Evolutionary conservation across 2,888 invertebrate genomes (phyloP), one percentile per base, ranked within the genome.

Genomic region (Eledone cirrhosa): DNA sequence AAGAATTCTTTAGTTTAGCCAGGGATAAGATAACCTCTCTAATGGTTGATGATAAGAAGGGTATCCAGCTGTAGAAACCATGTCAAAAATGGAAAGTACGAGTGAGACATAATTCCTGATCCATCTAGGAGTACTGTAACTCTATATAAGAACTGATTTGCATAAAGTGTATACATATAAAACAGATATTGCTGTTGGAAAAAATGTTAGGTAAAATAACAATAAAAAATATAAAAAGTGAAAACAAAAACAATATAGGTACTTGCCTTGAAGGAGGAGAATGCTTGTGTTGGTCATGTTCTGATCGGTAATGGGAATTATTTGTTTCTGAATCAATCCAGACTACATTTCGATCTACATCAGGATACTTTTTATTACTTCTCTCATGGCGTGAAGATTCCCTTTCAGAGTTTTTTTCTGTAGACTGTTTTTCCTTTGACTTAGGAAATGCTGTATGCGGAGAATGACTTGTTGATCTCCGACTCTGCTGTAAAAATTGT

Each of bases 341-440:
- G n/a, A 33, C n/a, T 7, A 41, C 41, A 41, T 41, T 41, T 2
- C 72, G 31, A 13, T 72, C 41, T n/a, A 2, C 24, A 11, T 72
- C n/a, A 41, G 14, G 31, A 72, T 41, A 41, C 41, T 33, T 72
- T 29, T 72, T 41, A 24, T 31, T 72, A 11, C 22, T 33, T 11
- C 72, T 31, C 72, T 72, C 41, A 2, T 72, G 72, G 22, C 72
- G 72, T 11, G 31, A 72, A 72, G 72, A 72, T 14, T 41, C 41
- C 14, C 72, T 11, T 41, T 41, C 72, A 13, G 72, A 72, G 24
- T 0, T 33, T 41, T 72, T 72, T 2, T 72, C 72, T 19, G n/a
- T 31, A 0, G 72, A 41, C 8, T 22, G 41, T 29, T 72, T 72
- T 31, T 31, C 1, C 13, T 72, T 22, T 7, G 41, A 22, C 24